Evolutionary conservation across 2,797 vertebrate genomes (phyloP), one percentile per base, ranked within the genome.

Genomic region (Mastacembelus armatus): DNA sequence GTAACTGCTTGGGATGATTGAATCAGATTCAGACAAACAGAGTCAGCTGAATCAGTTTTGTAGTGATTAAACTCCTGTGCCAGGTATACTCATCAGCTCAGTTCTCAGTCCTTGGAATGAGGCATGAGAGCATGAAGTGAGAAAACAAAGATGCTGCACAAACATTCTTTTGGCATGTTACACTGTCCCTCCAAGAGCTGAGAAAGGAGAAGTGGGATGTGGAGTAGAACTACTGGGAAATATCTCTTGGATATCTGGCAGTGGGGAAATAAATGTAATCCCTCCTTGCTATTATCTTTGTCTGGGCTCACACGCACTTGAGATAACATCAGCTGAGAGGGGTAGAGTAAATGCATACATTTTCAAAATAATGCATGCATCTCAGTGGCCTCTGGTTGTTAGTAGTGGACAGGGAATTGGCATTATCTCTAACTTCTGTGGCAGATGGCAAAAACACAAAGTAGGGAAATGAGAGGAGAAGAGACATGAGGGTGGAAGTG

Each of bases 61-160:
- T 77, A 69, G 67, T 67, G 81, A 88, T 88, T 87, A 75, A 66
- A 73, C 69, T 76, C 61, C 49, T 47, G 69, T 4, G 74, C 85
- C 89, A 89, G 78, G 77, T 82, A 82, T 40, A 50, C 63, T 75
- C 77, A 80, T 64, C 32, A 44, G 76, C 70, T 81, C 73, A 84
- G 65, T 83, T 68, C 61, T 56, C 50, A 29, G 30, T 74, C 80
- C 74, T 83, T 80, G 76, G 85, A 86, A 66, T 43, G 56, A 78
- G 69, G 66, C 66, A 51, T 43, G 52, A 77, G 60, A 66, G 64
- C 63, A 57, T 42, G 33, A 65, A 81, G 66, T 49, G 70, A 74
- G 75, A 77, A 87, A 87, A 81, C 71, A 84, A 81, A 83, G 56
- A 80, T 58, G 14, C 54, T 67, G 73, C 80, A 80, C 74, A 84